Evolutionary conservation across 2,888 invertebrate species (phyloP), one percentile per base, ranked within the genome.

Genomic region (Hypselothyrea guttata): DNA sequence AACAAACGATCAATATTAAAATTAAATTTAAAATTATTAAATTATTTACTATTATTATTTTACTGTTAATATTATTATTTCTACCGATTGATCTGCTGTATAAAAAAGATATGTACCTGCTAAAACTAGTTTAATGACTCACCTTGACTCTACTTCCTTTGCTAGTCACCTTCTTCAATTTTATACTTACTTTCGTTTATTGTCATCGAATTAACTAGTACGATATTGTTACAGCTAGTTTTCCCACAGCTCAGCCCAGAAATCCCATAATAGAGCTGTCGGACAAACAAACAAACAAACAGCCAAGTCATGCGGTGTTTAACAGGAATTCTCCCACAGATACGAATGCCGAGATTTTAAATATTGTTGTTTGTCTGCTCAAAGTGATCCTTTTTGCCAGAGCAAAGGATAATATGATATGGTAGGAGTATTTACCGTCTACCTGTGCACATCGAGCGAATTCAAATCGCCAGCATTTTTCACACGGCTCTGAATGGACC

Each of bases 221-320:
- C 46, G 45, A 65, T 44, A 65, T 46, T 58, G 71, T 55, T 48
- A 46, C 31, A 8, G 15, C 16, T 27, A 22, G 45, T 38, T 64
- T 84, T 84, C 85, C 83, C 85, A 85, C 79, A 85, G 52, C 46
- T 58, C 53, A 47, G 53, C 58, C 52, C 53, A 31, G 56, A 37
- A 55, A 56, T 58, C 38, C 47, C 49, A 67, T 67, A 82, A 78
- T 75, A 66, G 73, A 85, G 67, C 58, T 71, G 66, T 85, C n/a
- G n/a, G n/a, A 59, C 69, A 61, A 37, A 60, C 55, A 72, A 78
- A 75, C 53, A 66, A 64, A 69, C 60, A 73, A 79, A 82, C 79
- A 85, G 64, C 61, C 68, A 79, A 84, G 81, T 81, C 81, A 86
- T 81, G 81, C 73, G 47, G 81, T 47, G 76, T 57, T 86, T 86